These are phyloP conservation scores for Chamaea fasciata DNA, from an alignment of 2,113 vertebrate genomes.

Conservation along the genomic window DNA sequence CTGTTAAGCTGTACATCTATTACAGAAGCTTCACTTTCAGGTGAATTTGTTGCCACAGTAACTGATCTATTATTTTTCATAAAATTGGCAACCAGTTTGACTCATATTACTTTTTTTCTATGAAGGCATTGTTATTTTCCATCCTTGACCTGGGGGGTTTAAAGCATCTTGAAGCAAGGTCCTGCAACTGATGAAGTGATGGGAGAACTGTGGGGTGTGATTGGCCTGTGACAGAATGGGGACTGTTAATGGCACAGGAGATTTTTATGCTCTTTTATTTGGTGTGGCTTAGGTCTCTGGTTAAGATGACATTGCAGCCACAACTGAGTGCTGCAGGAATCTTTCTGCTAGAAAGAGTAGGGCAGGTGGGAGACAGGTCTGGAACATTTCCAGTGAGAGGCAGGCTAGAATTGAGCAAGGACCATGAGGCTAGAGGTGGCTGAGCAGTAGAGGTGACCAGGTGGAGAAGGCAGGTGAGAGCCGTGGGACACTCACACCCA, in stretches of 20 bases:
- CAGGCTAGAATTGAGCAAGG: neutral
- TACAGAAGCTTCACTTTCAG: neutral
- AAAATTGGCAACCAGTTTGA: neutral
- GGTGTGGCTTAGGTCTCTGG: neutral
- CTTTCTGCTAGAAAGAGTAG: neutral
- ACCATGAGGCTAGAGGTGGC: neutral
- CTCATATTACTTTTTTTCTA: neutral
- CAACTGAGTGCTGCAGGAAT: neutral
- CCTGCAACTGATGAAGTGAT: neutral
- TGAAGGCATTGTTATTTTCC: neutral
- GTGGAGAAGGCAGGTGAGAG: neutral
- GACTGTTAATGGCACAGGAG: neutral
- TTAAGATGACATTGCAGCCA: neutral
- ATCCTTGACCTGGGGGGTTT: neutral
- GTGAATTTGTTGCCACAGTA: neutral
- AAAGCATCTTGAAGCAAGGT: neutral
- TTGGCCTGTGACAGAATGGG: neutral
- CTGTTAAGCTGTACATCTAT: neutral
- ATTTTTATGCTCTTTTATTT: neutral
- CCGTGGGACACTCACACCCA: neutral
- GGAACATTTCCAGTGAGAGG: neutral
- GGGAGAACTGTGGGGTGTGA: neutral
- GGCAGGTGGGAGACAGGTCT: neutral
- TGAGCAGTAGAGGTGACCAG: neutral
- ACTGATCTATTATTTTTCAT: neutral